Conservation (phyloP, 1,140 invertebrate genomes). For the Phenacoccus solenopsis region DNA sequence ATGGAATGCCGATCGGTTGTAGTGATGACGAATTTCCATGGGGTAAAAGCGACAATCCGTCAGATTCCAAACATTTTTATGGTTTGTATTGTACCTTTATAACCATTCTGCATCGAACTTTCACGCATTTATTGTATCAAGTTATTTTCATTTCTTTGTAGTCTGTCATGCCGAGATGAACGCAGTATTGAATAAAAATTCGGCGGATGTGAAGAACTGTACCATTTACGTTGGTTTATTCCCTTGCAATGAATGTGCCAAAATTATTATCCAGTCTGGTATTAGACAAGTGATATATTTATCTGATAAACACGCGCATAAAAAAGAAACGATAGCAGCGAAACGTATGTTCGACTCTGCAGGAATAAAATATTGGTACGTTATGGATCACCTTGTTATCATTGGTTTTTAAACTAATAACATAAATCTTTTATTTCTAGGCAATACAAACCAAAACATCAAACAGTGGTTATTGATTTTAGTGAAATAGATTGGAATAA, state of each 20-base stretch:
- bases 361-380: constrained; percentile 48
- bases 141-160: constrained; percentile 32
- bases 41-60: constrained; percentile 41
- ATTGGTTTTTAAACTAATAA: no score
- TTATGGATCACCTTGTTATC: constrained; percentile 10
- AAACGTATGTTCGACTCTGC: constrained; percentile 67
- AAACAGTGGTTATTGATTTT: constrained; percentile 56
- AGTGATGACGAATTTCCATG: constrained; percentile 81
- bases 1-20: constrained; percentile 86
- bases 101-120: no score
- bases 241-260: constrained; percentile 94
- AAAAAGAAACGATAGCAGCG: constrained; percentile 53
- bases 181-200: constrained; percentile 87
- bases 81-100: no score
- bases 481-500: constrained; percentile 41
- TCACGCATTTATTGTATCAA: no score
- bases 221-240: constrained; percentile 78
- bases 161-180: constrained; percentile 97
- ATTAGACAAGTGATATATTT: constrained; percentile 69
- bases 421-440: constrained; percentile 36
- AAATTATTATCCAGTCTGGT: constrained; percentile 91
- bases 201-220: constrained; percentile 58
- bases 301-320: constrained; percentile 62
- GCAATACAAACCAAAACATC: constrained; percentile 47
- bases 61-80: constrained; percentile 73